These are phyloP conservation scores for Ciconia nigra DNA, from an alignment of 2,797 vertebrate species.

Conservation along the genomic window DNA sequence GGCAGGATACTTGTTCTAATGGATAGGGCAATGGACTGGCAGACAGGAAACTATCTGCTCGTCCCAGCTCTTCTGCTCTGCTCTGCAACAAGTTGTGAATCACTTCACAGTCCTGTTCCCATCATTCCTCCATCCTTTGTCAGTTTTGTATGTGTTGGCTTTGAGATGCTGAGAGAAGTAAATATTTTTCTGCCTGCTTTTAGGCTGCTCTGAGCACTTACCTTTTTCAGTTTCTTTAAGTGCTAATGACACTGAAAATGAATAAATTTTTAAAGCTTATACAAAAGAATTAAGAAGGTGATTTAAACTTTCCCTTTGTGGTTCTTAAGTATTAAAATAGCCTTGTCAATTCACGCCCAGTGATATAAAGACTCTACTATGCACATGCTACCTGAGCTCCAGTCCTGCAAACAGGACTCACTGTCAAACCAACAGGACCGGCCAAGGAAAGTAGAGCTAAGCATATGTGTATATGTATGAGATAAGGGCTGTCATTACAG, in stretches of 20 bases:
- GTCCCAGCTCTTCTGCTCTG: neutral
- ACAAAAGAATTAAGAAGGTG: neutral
- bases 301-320: neutral
- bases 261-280: neutral
- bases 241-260: neutral
- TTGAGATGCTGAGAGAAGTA: neutral
- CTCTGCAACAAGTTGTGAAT: neutral
- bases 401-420: neutral
- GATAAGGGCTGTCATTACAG: neutral
- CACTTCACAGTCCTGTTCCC: neutral
- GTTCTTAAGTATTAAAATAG: neutral
- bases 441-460: neutral
- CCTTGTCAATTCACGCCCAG: neutral
- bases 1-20: neutral
- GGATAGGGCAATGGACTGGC: neutral
- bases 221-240: neutral
- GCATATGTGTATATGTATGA: fast-evolving
- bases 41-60: neutral
- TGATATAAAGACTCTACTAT: neutral
- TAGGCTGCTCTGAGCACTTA: neutral
- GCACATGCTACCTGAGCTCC: neutral
- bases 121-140: neutral
- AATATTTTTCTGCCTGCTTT: neutral
- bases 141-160: neutral
- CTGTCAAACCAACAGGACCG: neutral